Base-by-base conservation (phyloP, 2,888 invertebrate species). In the Idaea dimidiata region DNA sequence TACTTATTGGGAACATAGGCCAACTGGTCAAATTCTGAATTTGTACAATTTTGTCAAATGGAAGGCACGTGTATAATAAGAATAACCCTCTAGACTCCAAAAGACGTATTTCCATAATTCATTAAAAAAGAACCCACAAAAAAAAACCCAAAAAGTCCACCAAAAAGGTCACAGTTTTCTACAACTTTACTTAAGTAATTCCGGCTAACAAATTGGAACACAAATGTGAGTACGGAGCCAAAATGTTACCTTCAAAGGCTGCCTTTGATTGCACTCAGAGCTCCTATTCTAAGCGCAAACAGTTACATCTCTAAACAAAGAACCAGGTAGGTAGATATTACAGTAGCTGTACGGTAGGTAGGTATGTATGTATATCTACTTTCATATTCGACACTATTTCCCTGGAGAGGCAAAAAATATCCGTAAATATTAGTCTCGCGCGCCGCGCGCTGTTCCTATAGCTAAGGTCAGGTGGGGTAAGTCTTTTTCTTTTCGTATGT, bases 331-430 rank as follows among this genome's bases (percentile, higher is more conserved):
- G 43, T 43, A 43, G 43, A 14, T 43, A 43, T 43, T 8, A 14
- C 43, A 14, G 43, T 43, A 43, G 43, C 14, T 43, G 59, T 54
- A 59, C 59, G 43, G 53, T 59, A 59, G 54, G 16, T 24, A 24
- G 24, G 24, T 24, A 24, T 24, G 24, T 24, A 24, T 24, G 43
- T 8, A 43, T 43, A 43, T 43, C 43, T 59, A 68, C 66, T 71
- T 75, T 79, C 76, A 77, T 80, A 79, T 79, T 78, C 78, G 77
- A 74, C 82, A 80, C 79, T 82, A 84, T 84, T 84, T 84, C 84
- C 84, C 83, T 64, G 33, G 62, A 62, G 65, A 61, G 71, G 72
- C 64, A 71, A 66, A 68, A 67, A 68, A 61, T 53, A 69, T 69
- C 63, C 66, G 76, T 76, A 81, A 81, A 81, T 81, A 80, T 81